Base-by-base conservation (phyloP, 2,888 invertebrate genomes). In the Entomobrya multifasciata region DNA sequence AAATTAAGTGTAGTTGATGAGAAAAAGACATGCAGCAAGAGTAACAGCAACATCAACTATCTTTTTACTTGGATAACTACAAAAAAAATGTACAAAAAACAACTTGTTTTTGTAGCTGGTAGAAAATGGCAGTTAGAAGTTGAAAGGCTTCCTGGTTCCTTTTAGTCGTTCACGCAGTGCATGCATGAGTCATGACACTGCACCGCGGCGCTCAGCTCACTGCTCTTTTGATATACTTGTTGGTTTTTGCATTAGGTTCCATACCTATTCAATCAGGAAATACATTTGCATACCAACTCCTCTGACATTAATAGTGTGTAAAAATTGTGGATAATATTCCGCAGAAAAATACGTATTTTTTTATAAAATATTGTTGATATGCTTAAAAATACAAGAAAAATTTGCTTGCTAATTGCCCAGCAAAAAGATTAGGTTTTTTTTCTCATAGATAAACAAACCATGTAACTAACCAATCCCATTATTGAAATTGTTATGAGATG, bases 101-200 rank as follows among this genome's bases (percentile, higher is more conserved):
- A 30, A 30, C 52, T 55, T 74, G 30, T 20, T 74, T 20, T 30
- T 55, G 52, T 13, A 36, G 74, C 27, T 20, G 44, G 47, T 70
- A 17, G n/a, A 27, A 30, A 62, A 52, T 41, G 44, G 65, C 20
- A 67, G 20, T 36, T 8, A 27, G 10, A 30, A 52, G 25, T 55
- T 22, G 55, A 84, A 77, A 77, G 41, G 77, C 84, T 84, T 84
- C 84, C 84, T 77, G 84, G 84, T 84, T 84, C 77, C 84, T 77
- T 84, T 67, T 72, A 30, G 74, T 52, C 76, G 41, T 79, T 79
- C 79, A 79, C 65, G 79, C 79, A 65, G 65, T 20, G 44, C 62
- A 27, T 79, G 62, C 79, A 79, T 79, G 79, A 79, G 79, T 79
- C 79, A 79, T 79, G 79, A 79, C 79, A 79, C 11, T 25, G 41